Evolutionary conservation across 64 coral and sea anemone genomes (phyloP), one percentile per base, ranked within the genome.

Genomic region (Exaiptasia diaphana): DNA sequence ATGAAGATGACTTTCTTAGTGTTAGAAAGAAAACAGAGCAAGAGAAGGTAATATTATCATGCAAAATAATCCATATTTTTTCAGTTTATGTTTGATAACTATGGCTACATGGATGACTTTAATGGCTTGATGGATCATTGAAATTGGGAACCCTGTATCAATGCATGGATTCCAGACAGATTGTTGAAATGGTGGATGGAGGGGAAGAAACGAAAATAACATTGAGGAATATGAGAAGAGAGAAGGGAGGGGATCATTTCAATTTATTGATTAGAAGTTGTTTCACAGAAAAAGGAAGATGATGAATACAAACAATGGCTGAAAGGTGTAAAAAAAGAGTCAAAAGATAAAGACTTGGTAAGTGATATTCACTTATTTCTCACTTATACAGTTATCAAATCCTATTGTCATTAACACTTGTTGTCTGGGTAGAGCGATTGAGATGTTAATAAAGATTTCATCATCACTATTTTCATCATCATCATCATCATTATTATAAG

Each of bases 221-320:
- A n/a, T 17, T 40, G 11, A 70, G 26, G 9, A 14, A 39, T 34
- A 9, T 14, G 8, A 38, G 22, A 3, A 56, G 53, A n/a, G 53
- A 15, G 3, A 5, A 56, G 53, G 20, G 20, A 50, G 46, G 46
- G 11, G 20, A 12, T 5, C 53, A 23, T 56, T 20, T 9, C 0
- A 7, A 12, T 42, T 71, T 30, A 49, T 53, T 48, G 13, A 1
- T 75, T 52, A 18, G 3, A 10, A 26, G 22, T 12, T 44, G 10
- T 44, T 50, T 40, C 52, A 55, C 37, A 91, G 89, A 21, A 85
- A 83, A 63, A 88, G 5, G 90, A 99, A 44, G 89, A 99, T 18
- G 64, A 38, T 56, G 90, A 64, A 24, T 92, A 99, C 36, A 52
- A 77, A 4, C 74, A 99, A 31, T 99, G 94, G 94, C 40, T 99